These are phyloP conservation scores for Idaea biselata DNA, from an alignment of 2,888 invertebrate species.

Conservation along the genomic window DNA sequence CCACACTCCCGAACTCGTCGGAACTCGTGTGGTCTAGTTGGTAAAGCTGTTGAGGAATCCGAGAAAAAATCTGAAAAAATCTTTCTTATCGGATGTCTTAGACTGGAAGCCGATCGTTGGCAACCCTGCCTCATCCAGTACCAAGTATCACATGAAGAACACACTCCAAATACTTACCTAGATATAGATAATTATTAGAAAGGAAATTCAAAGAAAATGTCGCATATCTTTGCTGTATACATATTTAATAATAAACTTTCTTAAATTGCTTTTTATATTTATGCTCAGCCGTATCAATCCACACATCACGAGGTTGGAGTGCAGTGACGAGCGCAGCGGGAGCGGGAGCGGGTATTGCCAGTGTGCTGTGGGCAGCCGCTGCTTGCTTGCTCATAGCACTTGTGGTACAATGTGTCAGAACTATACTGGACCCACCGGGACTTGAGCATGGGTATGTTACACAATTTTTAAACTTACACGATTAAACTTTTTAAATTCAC, in stretches of 20 bases:
- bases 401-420: slow-evolving; percentile 77
- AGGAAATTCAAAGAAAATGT: not conserved
- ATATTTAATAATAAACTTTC: not conserved
- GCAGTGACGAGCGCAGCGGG: slow-evolving; percentile 53
- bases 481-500: too few species aligned
- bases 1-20: too few species aligned
- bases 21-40: too few species aligned
- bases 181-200: too few species aligned
- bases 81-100: too few species aligned
- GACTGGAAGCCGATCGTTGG: too few species aligned
- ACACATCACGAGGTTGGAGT: slow-evolving; percentile 78
- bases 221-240: not conserved
- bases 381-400: slow-evolving; percentile 77
- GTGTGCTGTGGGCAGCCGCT: slow-evolving; percentile 78
- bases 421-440: slow-evolving; percentile 69
- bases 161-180: too few species aligned
- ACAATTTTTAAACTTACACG: too few species aligned
- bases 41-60: too few species aligned
- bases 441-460: slow-evolving; percentile 44
- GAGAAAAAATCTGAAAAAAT: too few species aligned
- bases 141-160: too few species aligned
- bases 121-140: too few species aligned
- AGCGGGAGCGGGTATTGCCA: slow-evolving; percentile 58
- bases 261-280: slow-evolving; percentile 11
- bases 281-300: slow-evolving; percentile 79